phyloP scores from a whole-genome alignment of 1,140 invertebrate genomes.

The Nixonia krombeini region DNA sequence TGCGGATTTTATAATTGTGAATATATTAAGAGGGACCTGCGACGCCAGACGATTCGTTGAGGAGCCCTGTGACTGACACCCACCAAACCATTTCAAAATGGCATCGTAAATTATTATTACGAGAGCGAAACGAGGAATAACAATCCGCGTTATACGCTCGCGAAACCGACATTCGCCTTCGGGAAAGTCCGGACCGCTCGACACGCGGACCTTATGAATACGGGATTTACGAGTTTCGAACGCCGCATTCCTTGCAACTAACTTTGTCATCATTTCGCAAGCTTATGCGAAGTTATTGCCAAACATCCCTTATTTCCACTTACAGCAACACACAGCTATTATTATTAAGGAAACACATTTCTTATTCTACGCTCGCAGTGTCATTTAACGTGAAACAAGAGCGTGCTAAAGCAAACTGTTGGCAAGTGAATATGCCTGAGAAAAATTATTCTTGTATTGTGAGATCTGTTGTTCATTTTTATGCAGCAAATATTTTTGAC shows the following conservation, averaged over 20 bases:
- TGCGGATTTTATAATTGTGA: constrained; percentile 70
- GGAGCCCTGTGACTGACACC: constrained; percentile 62
- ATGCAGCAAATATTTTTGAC: too few relatives aligned
- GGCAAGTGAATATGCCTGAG: too few relatives aligned
- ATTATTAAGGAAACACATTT: too few relatives aligned
- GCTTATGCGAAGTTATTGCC: too few relatives aligned
- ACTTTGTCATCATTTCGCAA: too few relatives aligned
- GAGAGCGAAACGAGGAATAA: constrained; percentile 53
- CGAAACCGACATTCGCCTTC: constrained; percentile 22
- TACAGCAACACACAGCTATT: too few relatives aligned
- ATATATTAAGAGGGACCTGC: constrained; percentile 59
- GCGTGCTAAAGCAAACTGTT: too few relatives aligned
- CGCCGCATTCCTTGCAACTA: not conserved
- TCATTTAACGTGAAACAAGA: too few relatives aligned
- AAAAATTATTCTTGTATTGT: too few relatives aligned
- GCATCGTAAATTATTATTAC: constrained; percentile 65
- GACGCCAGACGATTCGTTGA: constrained; percentile 55
- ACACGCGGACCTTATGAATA: constrained; percentile 37
- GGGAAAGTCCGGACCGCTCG: constrained; percentile 26
- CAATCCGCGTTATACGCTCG: constrained; percentile 39
- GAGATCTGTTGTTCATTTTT: too few relatives aligned
- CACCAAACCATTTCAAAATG: constrained; percentile 56
- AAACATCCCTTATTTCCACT: too few relatives aligned
- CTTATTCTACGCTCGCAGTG: too few relatives aligned
- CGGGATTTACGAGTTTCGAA: constrained; percentile 22